Evolutionary conservation across 1,140 invertebrate genomes (phyloP), one percentile per base, ranked within the genome.

Genomic region (Acarapis woodi): DNA sequence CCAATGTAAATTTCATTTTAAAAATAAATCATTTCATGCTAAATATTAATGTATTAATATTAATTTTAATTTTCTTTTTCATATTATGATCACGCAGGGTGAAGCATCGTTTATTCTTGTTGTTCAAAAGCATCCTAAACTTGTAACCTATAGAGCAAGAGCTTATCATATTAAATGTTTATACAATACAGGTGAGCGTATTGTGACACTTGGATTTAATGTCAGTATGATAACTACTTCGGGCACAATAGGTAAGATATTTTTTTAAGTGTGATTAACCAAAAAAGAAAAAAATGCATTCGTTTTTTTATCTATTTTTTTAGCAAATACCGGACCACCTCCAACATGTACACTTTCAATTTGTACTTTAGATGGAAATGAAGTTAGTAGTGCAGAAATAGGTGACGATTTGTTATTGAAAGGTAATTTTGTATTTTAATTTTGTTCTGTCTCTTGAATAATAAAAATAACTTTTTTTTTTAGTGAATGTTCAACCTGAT

Each of bases 121-220:
- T 8, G 80, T 88, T 49, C 80, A 87, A 49, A 85, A 82, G 58
- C 82, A 88, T 67, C 79, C 79, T 0, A 83, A 80, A 63, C 57
- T 88, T 3, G 72, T 87, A n/a, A 88, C 82, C 4, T 80, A 76
- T 51, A 78, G 82, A 47, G 78, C 80, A 2, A 77, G 83, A 57
- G 80, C 82, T 1, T 88, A 87, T 56, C 77, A 85, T 53, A 82
- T 87, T 32, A 80, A 78, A 54, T 88, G 82, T 54, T 71, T 85
- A 34, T 87, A 87, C 52, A 74, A 82, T 55, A 85, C 78, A 1
- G 78, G 78, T 39, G 79, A 85, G 54, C 77, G 82, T 54, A 83
- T 80, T 37, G 77, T 88, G 0, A 85, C 76, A 0, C 57, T 87
- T 4, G 79, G 79, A 5, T 87, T 88, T 52, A 87, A 87, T 48